Conservation (phyloP, 2,113 vertebrate species). For the Epinephelus moara region DNA sequence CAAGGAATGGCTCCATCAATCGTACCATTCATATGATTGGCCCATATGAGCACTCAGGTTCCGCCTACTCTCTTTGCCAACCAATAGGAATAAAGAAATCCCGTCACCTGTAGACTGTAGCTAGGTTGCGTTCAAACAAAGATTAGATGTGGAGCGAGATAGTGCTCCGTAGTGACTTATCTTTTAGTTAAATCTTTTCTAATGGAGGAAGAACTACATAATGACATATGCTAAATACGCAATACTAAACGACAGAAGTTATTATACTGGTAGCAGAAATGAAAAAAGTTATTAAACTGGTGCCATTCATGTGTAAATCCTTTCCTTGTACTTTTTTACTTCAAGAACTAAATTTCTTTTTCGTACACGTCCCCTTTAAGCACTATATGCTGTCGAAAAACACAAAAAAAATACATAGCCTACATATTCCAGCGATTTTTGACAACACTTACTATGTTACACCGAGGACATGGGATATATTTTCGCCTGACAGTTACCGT, state of each 20-base stretch:
- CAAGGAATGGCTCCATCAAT: slow-evolving; percentile 55
- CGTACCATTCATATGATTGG: slow-evolving; percentile 72
- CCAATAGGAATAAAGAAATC: slow-evolving; percentile 47
- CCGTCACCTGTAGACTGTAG: background rate
- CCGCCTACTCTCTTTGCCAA: slow-evolving; percentile 18
- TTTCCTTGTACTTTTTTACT: background rate
- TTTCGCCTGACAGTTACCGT: too few species aligned
- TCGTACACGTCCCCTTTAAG: background rate
- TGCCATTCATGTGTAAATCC: too few species aligned
- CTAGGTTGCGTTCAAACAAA: slow-evolving; percentile 39
- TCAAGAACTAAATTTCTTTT: background rate
- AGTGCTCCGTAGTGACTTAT: fast-evolving
- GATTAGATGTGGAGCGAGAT: slow-evolving; percentile 28
- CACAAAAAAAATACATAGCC: background rate
- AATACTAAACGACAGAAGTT: too few species aligned
- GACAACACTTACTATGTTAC: background rate
- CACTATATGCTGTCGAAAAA: background rate
- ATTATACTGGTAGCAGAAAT: too few species aligned
- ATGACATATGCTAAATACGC: too few species aligned
- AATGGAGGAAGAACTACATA: too few species aligned
- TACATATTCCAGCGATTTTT: background rate
- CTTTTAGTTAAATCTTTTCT: background rate
- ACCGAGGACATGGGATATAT: background rate
- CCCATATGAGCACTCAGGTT: fast-evolving
- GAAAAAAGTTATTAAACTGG: background rate